phyloP scores from a whole-genome alignment of 2,888 invertebrate species.

The Slavum lentiscoides region DNA sequence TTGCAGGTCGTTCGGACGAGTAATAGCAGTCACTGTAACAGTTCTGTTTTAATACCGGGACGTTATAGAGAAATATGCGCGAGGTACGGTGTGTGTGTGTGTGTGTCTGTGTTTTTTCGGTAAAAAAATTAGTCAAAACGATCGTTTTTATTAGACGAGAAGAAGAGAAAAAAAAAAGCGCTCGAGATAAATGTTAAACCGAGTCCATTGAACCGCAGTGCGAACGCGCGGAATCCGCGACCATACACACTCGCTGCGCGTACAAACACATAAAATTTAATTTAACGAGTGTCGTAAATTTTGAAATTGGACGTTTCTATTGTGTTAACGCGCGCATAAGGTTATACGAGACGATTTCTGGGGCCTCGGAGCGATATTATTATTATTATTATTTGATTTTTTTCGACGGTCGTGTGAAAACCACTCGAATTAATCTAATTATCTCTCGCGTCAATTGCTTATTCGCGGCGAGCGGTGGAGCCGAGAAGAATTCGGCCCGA shows the following conservation, averaged over 20 bases:
- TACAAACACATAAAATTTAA: constrained; percentile 19
- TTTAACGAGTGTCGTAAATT: constrained; percentile 42
- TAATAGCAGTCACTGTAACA: too few relatives aligned
- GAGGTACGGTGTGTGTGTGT: neutral
- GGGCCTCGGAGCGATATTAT: neutral
- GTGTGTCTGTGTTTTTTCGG: too few relatives aligned
- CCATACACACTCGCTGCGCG: neutral
- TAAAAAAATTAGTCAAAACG: constrained; percentile 9
- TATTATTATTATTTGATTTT: too few relatives aligned
- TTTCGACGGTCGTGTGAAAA: constrained; percentile 26
- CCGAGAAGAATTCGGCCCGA: too few relatives aligned
- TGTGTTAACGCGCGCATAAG: neutral
- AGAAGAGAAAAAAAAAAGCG: neutral
- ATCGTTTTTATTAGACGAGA: neutral
- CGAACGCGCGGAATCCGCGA: too few relatives aligned
- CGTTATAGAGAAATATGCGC: neutral
- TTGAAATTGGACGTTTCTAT: constrained; percentile 31
- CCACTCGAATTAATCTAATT: constrained; percentile 6
- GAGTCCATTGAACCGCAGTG: constrained; percentile 34
- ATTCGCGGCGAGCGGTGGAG: neutral
- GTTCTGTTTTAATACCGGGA: too few relatives aligned
- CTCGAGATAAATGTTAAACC: constrained; percentile 12
- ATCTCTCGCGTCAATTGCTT: neutral
- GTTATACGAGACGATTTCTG: neutral
- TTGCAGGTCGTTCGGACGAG: too few relatives aligned